A percentile compares a stretch with the other conserved stretches of the same genome.
phyloP scores from a whole-genome alignment of 1,140 invertebrate species.

The Lanistes nyassanus region DNA sequence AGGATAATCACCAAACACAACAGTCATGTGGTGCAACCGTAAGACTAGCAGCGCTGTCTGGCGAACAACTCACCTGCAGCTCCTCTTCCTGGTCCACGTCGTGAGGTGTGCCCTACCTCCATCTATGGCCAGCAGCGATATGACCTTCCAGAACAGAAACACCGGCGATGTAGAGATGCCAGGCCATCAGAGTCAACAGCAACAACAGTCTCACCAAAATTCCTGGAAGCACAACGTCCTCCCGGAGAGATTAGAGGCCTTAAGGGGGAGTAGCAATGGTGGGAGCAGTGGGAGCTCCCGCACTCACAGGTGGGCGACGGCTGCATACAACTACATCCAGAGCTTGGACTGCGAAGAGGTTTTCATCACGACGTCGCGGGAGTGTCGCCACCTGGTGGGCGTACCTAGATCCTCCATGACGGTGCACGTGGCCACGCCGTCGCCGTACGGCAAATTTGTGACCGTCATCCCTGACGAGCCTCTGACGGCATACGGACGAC shows the following conservation, averaged over 20 bases:
- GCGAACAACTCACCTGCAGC: neutral
- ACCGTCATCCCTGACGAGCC: conserved; percentile 67
- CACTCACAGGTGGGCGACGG: conserved; percentile 47
- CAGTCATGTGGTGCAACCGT: neutral
- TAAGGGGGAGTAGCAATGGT: too few species aligned
- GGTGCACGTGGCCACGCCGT: conserved; percentile 53
- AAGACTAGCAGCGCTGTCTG: neutral
- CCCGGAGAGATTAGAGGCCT: conserved; percentile 22
- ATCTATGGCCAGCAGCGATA: neutral
- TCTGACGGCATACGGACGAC: conserved; percentile 53
- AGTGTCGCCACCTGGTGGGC: conserved; percentile 38
- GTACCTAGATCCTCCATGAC: conserved; percentile 42
- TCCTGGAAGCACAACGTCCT: conserved; percentile 23
- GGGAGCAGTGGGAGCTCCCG: conserved; percentile 9
- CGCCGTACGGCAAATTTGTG: conserved; percentile 44
- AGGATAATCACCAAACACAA: too few species aligned
- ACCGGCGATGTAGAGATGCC: neutral
- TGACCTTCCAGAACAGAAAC: neutral
- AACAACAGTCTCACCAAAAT: neutral
- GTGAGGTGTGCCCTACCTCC: neutral
- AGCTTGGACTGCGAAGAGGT: conserved; percentile 46
- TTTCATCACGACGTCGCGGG: conserved; percentile 47
- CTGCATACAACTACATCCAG: conserved; percentile 46
- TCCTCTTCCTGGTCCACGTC: neutral
- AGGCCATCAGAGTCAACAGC: neutral